Percentiles rank a stretch among this genome's conserved stretches.
Evolutionary conservation across 1,140 invertebrate species (phyloP).

Genomic region (Ips nitidus): DNA sequence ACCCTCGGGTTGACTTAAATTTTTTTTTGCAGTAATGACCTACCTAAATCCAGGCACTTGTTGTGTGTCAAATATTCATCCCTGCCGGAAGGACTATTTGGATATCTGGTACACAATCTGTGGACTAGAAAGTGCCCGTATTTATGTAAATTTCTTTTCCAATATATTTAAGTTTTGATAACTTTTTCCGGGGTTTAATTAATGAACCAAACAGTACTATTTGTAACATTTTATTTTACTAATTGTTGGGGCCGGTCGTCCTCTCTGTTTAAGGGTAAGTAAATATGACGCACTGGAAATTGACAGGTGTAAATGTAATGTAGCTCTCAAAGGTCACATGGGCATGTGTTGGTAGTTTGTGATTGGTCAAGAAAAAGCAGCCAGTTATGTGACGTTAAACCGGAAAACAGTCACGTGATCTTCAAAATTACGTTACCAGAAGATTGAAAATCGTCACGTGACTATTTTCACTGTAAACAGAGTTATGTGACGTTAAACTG

Average conservation of each 20-base stretch:
- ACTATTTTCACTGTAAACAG: not conserved
- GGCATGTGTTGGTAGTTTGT: no score
- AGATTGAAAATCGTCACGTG: not conserved
- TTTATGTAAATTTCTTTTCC: not conserved
- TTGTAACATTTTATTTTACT: not conserved
- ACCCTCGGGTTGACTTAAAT: not conserved
- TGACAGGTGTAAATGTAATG: conserved; percentile 24
- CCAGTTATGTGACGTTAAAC: no score
- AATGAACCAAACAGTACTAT: conserved; percentile 3
- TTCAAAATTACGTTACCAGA: no score
- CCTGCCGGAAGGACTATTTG: not conserved
- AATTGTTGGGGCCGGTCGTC: not conserved
- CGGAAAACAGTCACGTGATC: no score
- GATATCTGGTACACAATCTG: conserved; percentile 19
- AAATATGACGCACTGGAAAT: conserved; percentile 47
- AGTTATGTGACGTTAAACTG: no score
- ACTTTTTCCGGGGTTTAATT: conserved; percentile 2
- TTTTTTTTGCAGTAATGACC: conserved; percentile 26
- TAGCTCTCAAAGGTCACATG: not conserved
- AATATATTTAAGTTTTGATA: conserved; percentile 35
- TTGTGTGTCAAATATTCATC: conserved; percentile 21
- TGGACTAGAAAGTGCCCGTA: not conserved
- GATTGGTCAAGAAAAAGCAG: no score
- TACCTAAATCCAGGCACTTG: conserved; percentile 8
- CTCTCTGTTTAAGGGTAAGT: conserved; percentile 39